Evolutionary conservation across 2,113 vertebrate species (phyloP).

Genomic region (Rissa tridactyla): DNA sequence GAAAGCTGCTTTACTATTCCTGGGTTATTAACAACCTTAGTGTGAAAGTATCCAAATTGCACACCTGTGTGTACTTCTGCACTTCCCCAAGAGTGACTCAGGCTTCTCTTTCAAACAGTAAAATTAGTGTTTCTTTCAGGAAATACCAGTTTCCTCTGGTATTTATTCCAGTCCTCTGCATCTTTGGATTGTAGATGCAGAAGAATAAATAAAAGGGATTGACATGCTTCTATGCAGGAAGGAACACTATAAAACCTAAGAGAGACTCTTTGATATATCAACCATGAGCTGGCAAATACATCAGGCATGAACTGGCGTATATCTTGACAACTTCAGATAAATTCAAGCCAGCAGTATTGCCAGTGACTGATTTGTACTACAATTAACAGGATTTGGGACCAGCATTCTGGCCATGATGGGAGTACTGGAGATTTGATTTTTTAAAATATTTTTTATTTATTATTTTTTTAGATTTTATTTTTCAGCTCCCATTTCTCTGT

Average conservation of each 20-base stretch:
- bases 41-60: background rate
- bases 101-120: background rate
- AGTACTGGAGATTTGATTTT: background rate
- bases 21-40: background rate
- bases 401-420: background rate
- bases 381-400: background rate
- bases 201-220: background rate
- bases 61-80: background rate
- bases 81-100: background rate
- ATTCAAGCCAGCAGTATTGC: background rate
- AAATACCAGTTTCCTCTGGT: background rate
- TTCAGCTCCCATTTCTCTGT: background rate
- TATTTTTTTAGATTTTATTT: background rate
- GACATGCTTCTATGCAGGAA: background rate
- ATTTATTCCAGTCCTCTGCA: background rate
- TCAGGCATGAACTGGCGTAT: background rate
- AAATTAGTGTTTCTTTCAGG: background rate
- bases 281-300: background rate
- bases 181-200: background rate
- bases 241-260: background rate
- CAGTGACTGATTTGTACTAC: background rate
- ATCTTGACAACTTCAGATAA: background rate
- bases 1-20: background rate
- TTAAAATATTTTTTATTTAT: background rate
- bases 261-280: background rate